Evolutionary conservation across 2,113 vertebrate genomes (phyloP), one percentile per base, ranked within the genome.

Genomic region (Macrotis lagotis): DNA sequence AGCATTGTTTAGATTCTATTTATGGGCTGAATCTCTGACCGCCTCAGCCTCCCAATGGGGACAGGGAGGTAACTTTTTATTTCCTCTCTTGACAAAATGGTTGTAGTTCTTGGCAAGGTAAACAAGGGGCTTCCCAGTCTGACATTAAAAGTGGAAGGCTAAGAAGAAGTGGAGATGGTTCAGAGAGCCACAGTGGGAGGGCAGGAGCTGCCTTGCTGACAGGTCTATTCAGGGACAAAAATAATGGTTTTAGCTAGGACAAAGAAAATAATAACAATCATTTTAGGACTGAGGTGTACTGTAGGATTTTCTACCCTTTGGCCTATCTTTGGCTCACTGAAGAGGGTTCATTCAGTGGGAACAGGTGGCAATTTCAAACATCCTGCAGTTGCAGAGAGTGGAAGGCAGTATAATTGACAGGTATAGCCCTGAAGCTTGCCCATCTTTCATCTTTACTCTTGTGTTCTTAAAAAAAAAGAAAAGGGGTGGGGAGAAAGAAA

Each of bases 231-330:
- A 8, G 25, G 51, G 51, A n/a, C 92, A n/a, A 91, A 96, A 94
- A 94, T 59, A 93, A 83, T 28, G 44, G 92, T 74, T 94, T 25
- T 53, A 91, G 97, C 48, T 93, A 94, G 94, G 28, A 50, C 49
- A 91, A 83, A 88, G 55, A 50, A 51, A 95, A 94, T 97, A 96
- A 96, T 96, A 95, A 96, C 97, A 51, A n/a, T 97, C 91, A 96
- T 97, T 96, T 95, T 89, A 50, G 94, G 91, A 93, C 8, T 50
- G 22, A 26, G 89, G 47, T 90, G 50, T 90, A 31, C 25, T 26
- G 89, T 31, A 91, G 94, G 83, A 93, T 92, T 93, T 74, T 25
- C 47, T 91, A 48, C 59, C 93, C 92, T 96, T 90, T 51, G 94
- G 92, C 94, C 95, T 96, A 94, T 95, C 66, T 28, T 91, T 31